Conservation (phyloP, 2,113 vertebrate species). For the Kobus ellipsiprymnus region DNA sequence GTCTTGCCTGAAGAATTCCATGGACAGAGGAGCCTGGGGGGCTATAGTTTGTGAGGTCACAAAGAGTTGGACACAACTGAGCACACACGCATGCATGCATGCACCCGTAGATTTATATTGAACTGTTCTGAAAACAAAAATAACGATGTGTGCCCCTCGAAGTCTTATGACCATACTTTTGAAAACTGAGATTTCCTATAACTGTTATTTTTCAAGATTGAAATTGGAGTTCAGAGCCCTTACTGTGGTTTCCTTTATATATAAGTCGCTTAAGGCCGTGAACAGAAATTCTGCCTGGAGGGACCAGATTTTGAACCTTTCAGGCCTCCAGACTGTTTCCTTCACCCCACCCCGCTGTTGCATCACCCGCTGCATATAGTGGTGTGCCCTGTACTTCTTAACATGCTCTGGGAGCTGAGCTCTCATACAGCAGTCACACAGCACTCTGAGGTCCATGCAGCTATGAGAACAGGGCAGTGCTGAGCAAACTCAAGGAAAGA, state of each 20-base stretch:
- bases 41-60: neutral
- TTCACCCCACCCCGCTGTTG: accelerated
- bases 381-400: accelerated
- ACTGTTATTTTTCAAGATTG: neutral
- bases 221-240: neutral
- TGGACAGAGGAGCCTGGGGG: neutral
- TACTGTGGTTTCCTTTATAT: neutral
- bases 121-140: neutral
- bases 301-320: neutral
- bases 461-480: neutral
- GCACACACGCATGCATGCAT: neutral
- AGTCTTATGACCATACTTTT: neutral
- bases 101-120: neutral
- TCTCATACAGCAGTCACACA: neutral
- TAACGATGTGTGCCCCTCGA: neutral
- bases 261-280: neutral
- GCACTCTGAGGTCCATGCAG: neutral
- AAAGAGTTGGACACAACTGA: neutral
- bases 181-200: neutral
- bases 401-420: neutral
- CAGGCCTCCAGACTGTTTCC: neutral
- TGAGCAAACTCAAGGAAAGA: neutral
- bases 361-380: accelerated
- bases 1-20: neutral
- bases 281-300: neutral